Evolutionary conservation across 2,888 invertebrate species (phyloP), one percentile per base, ranked within the genome.

Genomic region (Acholoe squamosa): DNA sequence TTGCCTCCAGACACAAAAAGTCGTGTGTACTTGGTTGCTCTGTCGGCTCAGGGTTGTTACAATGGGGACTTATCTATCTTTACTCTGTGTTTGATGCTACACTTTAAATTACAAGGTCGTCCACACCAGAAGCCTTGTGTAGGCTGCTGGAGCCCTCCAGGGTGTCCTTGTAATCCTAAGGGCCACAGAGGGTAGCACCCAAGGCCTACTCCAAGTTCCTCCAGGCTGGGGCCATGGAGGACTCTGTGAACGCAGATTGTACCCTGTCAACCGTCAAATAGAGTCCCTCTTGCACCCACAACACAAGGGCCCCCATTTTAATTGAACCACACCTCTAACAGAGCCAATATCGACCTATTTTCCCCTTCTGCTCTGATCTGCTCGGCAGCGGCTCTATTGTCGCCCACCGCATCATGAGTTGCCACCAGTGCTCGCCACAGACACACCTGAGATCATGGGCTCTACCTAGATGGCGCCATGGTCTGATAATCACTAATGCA

Each of bases 371-470:
- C 71, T 71, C 61, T 61, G 61, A 61, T 61, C 61, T 61, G 61
- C 61, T 61, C 71, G 5, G 71, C n/a, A 71, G 71, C 25, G 19
- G 71, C 71, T 71, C 71, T 43, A 71, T 71, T 71, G 71, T 71
- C 31, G 71, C 71, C 61, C 71, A 25, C 31, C 3, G 71, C 28
- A 71, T 25, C 67, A 10, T n/a, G 61, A 61, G 61, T 19, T 0
- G n/a, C 61, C 61, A 61, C n/a, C 61, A 61, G 12, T 19, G n/a
- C 61, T 61, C 61, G n/a, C n/a, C 61, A 14, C 25, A 14, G 25
- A 28, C 28, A 25, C 28, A 71, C 14, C 19, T 71, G 71, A n/a
- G n/a, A n/a, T n/a, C n/a, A n/a, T n/a, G n/a, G n/a, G n/a, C n/a
- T n/a, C n/a, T n/a, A n/a, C n/a, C n/a, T n/a, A n/a, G n/a, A n/a